phyloP scores from a whole-genome alignment of 2,797 vertebrate genomes.

The Muscicapa striata region DNA sequence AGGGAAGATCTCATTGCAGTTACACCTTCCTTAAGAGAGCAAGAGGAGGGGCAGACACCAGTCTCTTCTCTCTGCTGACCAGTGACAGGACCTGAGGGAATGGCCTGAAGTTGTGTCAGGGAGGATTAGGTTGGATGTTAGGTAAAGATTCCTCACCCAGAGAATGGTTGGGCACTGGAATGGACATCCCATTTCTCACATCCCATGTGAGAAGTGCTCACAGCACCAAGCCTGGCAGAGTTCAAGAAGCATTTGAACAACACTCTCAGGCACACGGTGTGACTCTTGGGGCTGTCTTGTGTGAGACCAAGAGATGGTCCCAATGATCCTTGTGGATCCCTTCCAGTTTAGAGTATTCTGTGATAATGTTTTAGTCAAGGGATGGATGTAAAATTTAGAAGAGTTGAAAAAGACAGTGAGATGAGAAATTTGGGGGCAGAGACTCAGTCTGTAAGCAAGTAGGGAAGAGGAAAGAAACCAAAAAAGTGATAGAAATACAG shows the following conservation, averaged over 20 bases:
- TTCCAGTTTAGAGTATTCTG: not conserved
- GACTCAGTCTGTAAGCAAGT: not conserved
- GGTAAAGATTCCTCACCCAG: no score
- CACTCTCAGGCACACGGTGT: not conserved
- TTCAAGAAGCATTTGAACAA: not conserved
- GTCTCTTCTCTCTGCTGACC: no score
- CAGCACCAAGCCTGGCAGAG: not conserved
- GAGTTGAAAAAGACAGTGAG: not conserved
- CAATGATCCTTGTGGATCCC: accelerated
- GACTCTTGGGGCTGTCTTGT: not conserved
- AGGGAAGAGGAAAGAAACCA: not conserved
- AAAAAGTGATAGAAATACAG: not conserved
- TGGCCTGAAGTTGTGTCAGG: no score
- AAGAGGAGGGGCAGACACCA: no score
- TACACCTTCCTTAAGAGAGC: no score
- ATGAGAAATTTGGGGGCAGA: not conserved
- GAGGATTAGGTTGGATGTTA: no score
- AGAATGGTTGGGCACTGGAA: not conserved
- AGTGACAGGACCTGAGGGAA: no score
- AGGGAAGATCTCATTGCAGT: no score
- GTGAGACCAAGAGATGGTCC: accelerated
- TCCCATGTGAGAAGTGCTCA: not conserved
- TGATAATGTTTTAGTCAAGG: not conserved
- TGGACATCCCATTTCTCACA: no score
- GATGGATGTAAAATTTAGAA: not conserved